Evolutionary conservation across 1,140 invertebrate genomes (phyloP).

Genomic region (Bemisia tabaci): DNA sequence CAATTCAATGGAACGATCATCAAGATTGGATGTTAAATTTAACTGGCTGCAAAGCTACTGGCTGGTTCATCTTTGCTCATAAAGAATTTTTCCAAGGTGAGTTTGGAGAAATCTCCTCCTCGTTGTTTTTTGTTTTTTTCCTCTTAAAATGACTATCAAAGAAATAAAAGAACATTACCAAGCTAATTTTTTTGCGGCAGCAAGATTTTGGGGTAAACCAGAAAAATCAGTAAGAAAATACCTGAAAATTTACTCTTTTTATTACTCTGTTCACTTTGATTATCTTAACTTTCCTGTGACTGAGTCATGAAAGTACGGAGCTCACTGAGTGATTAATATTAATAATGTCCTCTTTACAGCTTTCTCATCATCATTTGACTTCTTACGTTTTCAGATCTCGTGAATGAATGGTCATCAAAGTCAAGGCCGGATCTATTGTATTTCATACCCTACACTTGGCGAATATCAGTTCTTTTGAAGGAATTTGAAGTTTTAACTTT

Average conservation of each 20-base stretch:
- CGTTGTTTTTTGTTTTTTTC: not conserved
- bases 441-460: slow-evolving; percentile 96
- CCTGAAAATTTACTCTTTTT: too few species aligned
- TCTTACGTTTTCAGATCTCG: slow-evolving; percentile 47
- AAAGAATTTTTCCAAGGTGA: slow-evolving; percentile 86
- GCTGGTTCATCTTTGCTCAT: slow-evolving; percentile 82
- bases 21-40: slow-evolving; percentile 83
- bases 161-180: not conserved
- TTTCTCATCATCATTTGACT: too few species aligned
- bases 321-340: too few species aligned
- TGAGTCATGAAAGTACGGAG: too few species aligned
- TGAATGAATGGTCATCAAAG: slow-evolving; percentile 93
- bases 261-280: too few species aligned
- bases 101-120: slow-evolving; percentile 3
- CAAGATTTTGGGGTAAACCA: too few species aligned
- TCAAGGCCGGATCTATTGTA: slow-evolving; percentile 76
- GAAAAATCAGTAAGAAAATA: too few species aligned
- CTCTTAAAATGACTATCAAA: not conserved
- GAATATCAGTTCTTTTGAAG: slow-evolving; percentile 78
- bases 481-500: slow-evolving; percentile 91
- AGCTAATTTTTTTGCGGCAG: too few species aligned
- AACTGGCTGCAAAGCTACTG: slow-evolving; percentile 85
- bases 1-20: slow-evolving; percentile 85
- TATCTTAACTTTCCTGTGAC: too few species aligned
- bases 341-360: not conserved